Conservation (phyloP, 2,888 invertebrate genomes). For the Odontomyia ornata region DNA sequence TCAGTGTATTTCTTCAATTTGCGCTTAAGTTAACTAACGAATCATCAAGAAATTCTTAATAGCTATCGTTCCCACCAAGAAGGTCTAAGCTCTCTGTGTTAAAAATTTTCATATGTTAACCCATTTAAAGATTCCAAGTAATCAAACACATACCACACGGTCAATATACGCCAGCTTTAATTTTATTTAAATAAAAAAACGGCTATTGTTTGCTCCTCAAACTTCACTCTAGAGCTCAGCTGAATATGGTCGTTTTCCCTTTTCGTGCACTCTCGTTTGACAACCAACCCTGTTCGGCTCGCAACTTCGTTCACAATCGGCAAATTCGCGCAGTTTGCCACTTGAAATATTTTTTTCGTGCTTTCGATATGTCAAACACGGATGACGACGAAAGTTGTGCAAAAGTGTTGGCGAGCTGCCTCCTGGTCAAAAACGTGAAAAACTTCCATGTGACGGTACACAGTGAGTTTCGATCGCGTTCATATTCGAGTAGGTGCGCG, state of each 20-base stretch:
- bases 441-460: not conserved
- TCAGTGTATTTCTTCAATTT: too few species aligned
- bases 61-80: too few species aligned
- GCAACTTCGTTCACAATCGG: not conserved
- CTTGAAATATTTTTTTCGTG: conserved; percentile 27
- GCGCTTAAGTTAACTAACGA: too few species aligned
- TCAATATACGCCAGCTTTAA: too few species aligned
- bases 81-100: too few species aligned
- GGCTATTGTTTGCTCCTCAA: not conserved
- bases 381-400: conserved; percentile 45
- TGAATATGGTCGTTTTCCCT: conserved; percentile 3
- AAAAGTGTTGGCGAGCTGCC: conserved; percentile 34
- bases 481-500: not conserved
- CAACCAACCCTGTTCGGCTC: not conserved
- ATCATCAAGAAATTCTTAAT: too few species aligned
- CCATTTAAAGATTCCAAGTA: too few species aligned
- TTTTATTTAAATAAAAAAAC: not conserved
- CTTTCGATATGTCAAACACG: conserved; percentile 38
- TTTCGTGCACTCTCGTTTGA: conserved; percentile 1
- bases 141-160: too few species aligned
- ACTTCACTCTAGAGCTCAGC: not conserved
- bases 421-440: not conserved
- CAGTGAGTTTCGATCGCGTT: not conserved
- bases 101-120: too few species aligned
- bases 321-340: conserved; percentile 12